Percentiles rank a stretch among this genome's conserved stretches.
Conservation (phyloP, 2,888 invertebrate species). For the Vesta saturnalis region DNA sequence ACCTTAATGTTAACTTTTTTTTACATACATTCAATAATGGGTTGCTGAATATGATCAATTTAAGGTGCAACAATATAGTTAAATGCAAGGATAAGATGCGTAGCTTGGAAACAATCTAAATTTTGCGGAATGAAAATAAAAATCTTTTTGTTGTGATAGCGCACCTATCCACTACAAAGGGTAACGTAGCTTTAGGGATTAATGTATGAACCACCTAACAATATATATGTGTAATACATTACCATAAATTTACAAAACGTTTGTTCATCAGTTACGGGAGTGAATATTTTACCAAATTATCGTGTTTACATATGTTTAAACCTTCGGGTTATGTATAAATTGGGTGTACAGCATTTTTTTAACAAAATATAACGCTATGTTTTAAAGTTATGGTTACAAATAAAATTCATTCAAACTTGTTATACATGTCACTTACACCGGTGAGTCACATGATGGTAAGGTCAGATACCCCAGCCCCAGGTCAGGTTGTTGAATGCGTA, state of each 20-base stretch:
- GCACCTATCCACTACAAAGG: background rate
- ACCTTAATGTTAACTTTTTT: too few species aligned
- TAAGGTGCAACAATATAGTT: too few species aligned
- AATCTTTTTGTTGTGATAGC: too few species aligned
- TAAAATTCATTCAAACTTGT: conserved; percentile 51
- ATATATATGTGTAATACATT: background rate
- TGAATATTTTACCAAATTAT: background rate
- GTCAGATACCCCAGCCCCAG: conserved; percentile 56
- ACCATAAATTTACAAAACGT: background rate
- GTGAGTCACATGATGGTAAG: conserved; percentile 56
- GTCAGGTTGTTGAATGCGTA: conserved; percentile 61
- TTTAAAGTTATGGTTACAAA: background rate
- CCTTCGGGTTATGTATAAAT: background rate
- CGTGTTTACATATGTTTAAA: background rate
- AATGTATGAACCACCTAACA: background rate
- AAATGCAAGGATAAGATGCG: too few species aligned
- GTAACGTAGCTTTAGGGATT: background rate
- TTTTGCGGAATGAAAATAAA: too few species aligned
- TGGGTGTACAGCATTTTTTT: background rate
- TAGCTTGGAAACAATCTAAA: too few species aligned
- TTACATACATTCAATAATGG: too few species aligned
- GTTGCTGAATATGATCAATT: too few species aligned
- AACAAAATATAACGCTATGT: background rate
- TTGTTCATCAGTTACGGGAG: background rate
- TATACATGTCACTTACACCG: conserved; percentile 59